Evolutionary conservation across 2,797 vertebrate species (phyloP).

Genomic region (Diplodus sargus): DNA sequence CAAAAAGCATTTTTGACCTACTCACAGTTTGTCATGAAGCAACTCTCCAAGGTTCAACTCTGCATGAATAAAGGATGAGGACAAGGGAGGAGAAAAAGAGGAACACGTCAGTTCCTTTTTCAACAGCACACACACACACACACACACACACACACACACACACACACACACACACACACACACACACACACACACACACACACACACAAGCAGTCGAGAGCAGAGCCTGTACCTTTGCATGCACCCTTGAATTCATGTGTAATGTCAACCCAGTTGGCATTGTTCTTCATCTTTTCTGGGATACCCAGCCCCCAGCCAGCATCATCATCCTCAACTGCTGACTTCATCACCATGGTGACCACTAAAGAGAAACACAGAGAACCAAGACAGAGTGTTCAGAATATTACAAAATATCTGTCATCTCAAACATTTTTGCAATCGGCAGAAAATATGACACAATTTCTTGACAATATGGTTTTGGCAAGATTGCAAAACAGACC

Average conservation of each 20-base stretch:
- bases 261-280: constrained; percentile 95
- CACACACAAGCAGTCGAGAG: not conserved
- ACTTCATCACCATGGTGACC: constrained; percentile 96
- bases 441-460: not conserved
- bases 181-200: not conserved
- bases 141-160: not conserved
- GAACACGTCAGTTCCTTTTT: constrained; percentile 16
- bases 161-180: not conserved
- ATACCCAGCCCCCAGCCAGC: constrained; percentile 93
- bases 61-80: constrained; percentile 74
- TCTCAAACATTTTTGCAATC: not conserved
- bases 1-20: constrained; percentile 61
- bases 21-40: constrained; percentile 99
- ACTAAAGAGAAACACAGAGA: constrained; percentile 40
- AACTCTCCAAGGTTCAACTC: constrained; percentile 97
- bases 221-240: constrained; percentile 89
- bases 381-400: constrained; percentile 8
- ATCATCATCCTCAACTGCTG: constrained; percentile 94
- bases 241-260: constrained; percentile 95
- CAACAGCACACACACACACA: not conserved
- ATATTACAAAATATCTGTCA: constrained; percentile 6
- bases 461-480: not conserved
- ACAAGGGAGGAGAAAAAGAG: constrained; percentile 2
- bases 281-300: constrained; percentile 95
- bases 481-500: not conserved